Evolutionary conservation across 1,140 invertebrate genomes (phyloP), one percentile per base, ranked within the genome.

Genomic region (Phymorhynchus buccinoides): DNA sequence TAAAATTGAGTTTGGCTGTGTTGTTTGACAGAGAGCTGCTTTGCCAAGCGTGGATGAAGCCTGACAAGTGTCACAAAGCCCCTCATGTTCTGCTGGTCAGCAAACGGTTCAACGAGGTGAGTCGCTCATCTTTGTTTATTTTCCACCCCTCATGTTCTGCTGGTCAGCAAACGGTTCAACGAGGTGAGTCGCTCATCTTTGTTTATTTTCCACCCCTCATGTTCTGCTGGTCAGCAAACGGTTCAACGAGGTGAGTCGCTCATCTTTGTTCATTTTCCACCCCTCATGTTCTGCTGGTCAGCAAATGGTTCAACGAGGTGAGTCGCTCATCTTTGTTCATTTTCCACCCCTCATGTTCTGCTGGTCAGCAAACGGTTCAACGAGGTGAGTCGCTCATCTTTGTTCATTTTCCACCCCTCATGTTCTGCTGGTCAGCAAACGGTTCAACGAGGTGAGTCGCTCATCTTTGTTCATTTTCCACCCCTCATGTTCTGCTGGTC

Each of bases 111-210:
- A 99, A 99, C 91, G 97, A 98, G 92, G 95, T 96, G 44, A 27
- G 71, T 73, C 30, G 56, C 18, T 6, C 56, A 0, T 4, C 56
- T 62, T 14, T 4, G 18, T 62, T 12, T 1, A 35, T 9, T 73
- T 32, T 32, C n/a, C n/a, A n/a, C 97, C 1, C 96, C 96, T 0
- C 96, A 98, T 92, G 97, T 99, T 79, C 94, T 97, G 3, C 93
- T 97, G 71, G 98, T 98, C 96, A 98, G 97, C 0, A 96, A 96
- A 89, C 94, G 97, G 88, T 99, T 99, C 92, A 99, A 99, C 91
- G 97, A 98, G 92, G 95, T 96, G 35, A n/a, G 66, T 71, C 14
- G 27, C 12, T 73, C 71, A 16, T 73, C 6, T 73, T 73, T 35
- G 32, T 73, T 35, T 39, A 3, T 7, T 6, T 32, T 35, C 32